Evolutionary conservation across 2,113 vertebrate genomes (phyloP), one percentile per base, ranked within the genome.

Genomic region (Vimba vimba): DNA sequence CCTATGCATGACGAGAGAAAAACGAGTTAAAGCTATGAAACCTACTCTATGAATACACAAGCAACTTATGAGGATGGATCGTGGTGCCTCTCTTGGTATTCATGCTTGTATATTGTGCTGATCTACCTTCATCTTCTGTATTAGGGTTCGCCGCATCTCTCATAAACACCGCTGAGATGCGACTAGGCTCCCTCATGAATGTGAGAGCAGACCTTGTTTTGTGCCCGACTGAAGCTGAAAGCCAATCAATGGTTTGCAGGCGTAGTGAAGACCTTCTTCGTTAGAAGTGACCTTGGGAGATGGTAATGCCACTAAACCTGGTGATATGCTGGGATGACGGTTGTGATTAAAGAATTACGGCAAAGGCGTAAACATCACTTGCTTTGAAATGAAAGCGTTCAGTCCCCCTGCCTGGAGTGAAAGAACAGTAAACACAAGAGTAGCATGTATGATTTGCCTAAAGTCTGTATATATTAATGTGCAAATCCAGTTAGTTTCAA

Each of bases 261-360:
- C 91, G 82, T 82, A 47, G 85, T 86, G 52, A 88, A 88, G 90
- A 89, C 85, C 89, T 91, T 90, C 92, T 94, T 57, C 85, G 90
- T 95, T 93, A 94, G 91, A 87, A 45, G 43, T 93, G 94, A 95
- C 95, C 94, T 95, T 95, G 94, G 89, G 60, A 92, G 90, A 94
- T 94, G 94, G 93, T 94, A 92, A 94, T 92, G 91, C 86, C 88
- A 88, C 91, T 91, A 92, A 94, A 93, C 84, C 77, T 55, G 86
- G 88, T 85, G 87, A 89, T 89, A 87, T 86, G 88, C 88, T 88
- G 89, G 91, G 94, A 94, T 91, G 87, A 88, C 27, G 86, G 9
- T 83, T 71, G 62, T 94, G 92, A 95, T 95, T 94, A 93, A 93
- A 93, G 90, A 92, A 95, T 93, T 90, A 94, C 92, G 86, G 83